Evolutionary conservation across 1,140 invertebrate genomes (phyloP).

Genomic region (Eupristina koningsbergeri): DNA sequence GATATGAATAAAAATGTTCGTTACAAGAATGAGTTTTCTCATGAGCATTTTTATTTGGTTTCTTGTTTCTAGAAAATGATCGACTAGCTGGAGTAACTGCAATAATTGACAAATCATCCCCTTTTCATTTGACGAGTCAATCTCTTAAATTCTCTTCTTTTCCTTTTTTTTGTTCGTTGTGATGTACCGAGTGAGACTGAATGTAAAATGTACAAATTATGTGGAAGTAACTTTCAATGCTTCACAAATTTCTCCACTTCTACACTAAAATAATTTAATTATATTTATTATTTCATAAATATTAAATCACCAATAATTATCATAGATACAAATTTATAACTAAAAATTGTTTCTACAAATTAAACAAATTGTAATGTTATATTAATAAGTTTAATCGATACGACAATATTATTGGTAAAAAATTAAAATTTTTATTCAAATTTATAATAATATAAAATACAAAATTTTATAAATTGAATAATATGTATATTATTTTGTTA

Average conservation of each 20-base stretch:
- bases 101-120: conserved; percentile 35
- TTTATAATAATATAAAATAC: too few species aligned
- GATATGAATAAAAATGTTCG: background rate
- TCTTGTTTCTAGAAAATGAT: background rate
- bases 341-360: too few species aligned
- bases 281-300: background rate
- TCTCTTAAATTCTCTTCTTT: background rate
- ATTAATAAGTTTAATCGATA: background rate
- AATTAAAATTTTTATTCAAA: background rate
- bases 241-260: background rate
- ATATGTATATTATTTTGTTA: too few species aligned
- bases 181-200: background rate
- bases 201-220: background rate
- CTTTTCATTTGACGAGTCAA: background rate
- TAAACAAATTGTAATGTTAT: too few species aligned
- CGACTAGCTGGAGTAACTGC: background rate
- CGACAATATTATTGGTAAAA: background rate
- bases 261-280: background rate
- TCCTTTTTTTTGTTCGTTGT: background rate
- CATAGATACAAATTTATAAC: too few species aligned
- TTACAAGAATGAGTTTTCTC: too few species aligned
- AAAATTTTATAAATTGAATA: too few species aligned
- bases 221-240: background rate
- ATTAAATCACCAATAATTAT: background rate
- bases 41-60: too few species aligned